Conservation (phyloP, 92 coral and sea anemone genomes). For the Pocillopora grandis region DNA sequence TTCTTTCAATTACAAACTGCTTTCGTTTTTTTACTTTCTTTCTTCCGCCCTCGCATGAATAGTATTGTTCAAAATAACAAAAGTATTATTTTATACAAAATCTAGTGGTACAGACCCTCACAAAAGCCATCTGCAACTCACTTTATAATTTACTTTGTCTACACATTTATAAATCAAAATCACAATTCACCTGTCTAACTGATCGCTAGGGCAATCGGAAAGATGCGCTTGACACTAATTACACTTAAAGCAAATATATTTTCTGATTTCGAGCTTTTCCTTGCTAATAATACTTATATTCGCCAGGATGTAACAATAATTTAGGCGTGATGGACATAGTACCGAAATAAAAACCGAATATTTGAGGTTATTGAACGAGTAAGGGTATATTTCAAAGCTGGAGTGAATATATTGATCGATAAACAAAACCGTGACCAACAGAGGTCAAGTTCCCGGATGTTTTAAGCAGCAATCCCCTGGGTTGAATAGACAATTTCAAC, state of each 20-base stretch:
- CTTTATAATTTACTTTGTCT: slow-evolving; percentile 19
- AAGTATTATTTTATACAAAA: background rate
- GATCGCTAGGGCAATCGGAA: background rate
- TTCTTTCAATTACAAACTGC: background rate
- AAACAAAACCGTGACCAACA: background rate
- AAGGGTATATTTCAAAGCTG: background rate
- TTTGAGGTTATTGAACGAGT: background rate
- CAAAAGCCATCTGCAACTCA: slow-evolving; percentile 11
- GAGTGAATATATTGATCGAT: background rate
- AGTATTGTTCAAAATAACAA: background rate
- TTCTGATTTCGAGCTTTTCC: slow-evolving; percentile 12
- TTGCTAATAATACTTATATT: background rate
- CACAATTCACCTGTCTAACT: slow-evolving; percentile 12
- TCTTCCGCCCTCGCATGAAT: background rate
- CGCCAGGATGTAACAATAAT: background rate
- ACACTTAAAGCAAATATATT: background rate
- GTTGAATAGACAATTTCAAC: slow-evolving; percentile 3
- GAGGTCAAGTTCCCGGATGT: slow-evolving; percentile 29
- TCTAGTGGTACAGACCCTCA: background rate
- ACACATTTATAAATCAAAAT: slow-evolving; percentile 18
- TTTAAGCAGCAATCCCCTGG: slow-evolving; percentile 7
- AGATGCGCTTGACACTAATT: background rate
- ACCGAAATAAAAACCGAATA: background rate
- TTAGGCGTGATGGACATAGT: background rate
- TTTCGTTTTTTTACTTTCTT: background rate